Base-by-base conservation (phyloP, 2,113 vertebrate species). In the Pterophyllum scalare region DNA sequence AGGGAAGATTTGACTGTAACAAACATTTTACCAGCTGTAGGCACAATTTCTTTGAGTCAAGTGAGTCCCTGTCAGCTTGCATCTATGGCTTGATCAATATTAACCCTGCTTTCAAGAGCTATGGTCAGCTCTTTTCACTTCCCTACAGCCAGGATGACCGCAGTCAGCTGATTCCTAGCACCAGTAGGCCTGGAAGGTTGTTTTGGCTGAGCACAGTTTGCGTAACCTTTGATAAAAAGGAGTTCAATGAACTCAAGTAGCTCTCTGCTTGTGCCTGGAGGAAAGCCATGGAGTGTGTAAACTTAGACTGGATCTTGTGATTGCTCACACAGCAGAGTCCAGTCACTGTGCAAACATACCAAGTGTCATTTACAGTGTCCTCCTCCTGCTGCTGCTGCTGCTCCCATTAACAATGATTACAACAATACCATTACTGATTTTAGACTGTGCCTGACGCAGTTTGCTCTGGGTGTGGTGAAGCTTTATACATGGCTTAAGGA, bases 201-300 rank as follows among this genome's bases (percentile, higher is more conserved):
- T 7, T 62, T 67, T 11, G 62, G 83, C 24, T 49, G 2, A 57
- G 33, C 38, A 9, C 83, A 82, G 77, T 78, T 35, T 64, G 64
- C 14, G 61, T 76, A 84, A 92, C 89, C 87, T 87, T 24, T 84
- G 26, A 52, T 86, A 33, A 52, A 72, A 17, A 0, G 1, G 58
- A 92, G 94, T 92, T 94, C 92, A 91, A 49, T 94, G 94, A 94
- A 91, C 93, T 94, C 65, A 26, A 85, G 90, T 90, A 90, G 70
- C 81, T 20, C 81, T 87, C 74, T 62, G 84, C 72, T 43, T 60
- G 67, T 3, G 77, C 64, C 67, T 90, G 89, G 89, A 90, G 56
- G 59, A 61, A 38, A 77, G 81, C 84, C 89, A 87, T 77, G 61
- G 78, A 92, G 78, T 78, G 81, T 82, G 84, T 84, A 83, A 90